A percentile compares a stretch with the other conserved stretches of the same genome.
Evolutionary conservation across 2,797 vertebrate species (phyloP).

Genomic region (Champsocephalus esox): DNA sequence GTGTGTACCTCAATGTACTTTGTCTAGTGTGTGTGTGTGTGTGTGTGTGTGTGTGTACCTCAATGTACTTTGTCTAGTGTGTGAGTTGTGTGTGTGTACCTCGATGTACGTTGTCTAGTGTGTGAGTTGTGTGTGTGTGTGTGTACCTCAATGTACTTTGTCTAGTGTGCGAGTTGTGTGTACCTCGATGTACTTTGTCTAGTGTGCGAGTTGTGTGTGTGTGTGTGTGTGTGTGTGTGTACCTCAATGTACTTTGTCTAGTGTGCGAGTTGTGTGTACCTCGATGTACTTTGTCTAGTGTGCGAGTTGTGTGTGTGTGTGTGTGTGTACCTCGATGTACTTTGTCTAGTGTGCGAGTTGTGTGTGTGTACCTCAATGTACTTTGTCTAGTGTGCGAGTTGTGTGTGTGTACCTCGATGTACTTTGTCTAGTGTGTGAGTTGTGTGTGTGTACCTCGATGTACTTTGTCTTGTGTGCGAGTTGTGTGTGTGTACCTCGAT

Average conservation of each 20-base stretch:
- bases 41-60: slow-evolving; percentile 86
- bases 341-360: not conserved
- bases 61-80: slow-evolving; percentile 41
- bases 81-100: slow-evolving; percentile 41
- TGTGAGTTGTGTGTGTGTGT: no score
- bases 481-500: not conserved
- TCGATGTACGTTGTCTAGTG: no score
- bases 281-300: no score
- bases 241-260: no score
- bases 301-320: not conserved
- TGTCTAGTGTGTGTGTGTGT: slow-evolving; percentile 21
- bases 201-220: slow-evolving; percentile 5
- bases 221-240: slow-evolving; percentile 1
- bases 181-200: no score
- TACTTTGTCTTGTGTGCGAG: no score
- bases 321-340: not conserved
- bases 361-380: not conserved
- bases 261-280: not conserved
- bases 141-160: not conserved
- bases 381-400: not conserved
- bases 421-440: slow-evolving; percentile 15
- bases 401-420: no score
- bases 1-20: no score
- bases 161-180: not conserved
- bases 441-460: not conserved